phyloP scores from a whole-genome alignment of 2,888 invertebrate genomes.

The Allolobophora icterica region DNA sequence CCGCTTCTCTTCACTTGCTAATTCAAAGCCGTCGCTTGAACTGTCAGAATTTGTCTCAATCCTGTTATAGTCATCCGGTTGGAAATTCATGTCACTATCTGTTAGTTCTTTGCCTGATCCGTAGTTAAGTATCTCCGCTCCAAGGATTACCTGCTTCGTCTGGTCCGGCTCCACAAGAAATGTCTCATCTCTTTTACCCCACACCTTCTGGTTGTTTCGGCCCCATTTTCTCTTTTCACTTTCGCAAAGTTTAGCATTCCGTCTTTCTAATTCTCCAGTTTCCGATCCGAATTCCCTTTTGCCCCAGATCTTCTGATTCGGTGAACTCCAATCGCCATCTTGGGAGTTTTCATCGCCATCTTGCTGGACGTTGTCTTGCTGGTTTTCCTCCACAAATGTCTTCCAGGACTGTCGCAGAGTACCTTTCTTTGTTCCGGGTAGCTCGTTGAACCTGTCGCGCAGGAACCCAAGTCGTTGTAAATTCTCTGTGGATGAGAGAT shows the following conservation, averaged over 20 bases:
- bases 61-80: background rate
- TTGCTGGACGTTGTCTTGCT: background rate
- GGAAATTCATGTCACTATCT: background rate
- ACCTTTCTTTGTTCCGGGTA: background rate
- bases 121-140: background rate
- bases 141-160: background rate
- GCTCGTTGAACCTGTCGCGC: background rate
- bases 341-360: background rate
- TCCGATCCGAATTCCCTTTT: background rate
- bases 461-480: background rate
- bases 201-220: background rate
- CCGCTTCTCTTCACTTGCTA: background rate
- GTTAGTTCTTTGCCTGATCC: background rate
- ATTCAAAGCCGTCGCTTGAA: background rate
- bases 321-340: conserved; percentile 17
- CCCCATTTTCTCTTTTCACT: background rate
- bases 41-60: background rate
- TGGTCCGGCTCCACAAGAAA: background rate
- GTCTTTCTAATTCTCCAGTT: background rate
- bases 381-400: too few relatives aligned
- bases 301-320: conserved; percentile 3
- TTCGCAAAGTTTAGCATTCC: background rate
- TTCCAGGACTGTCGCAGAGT: background rate
- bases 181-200: conserved; percentile 7
- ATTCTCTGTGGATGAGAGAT: background rate